These are phyloP conservation scores for Apodemia mormo DNA, from an alignment of 2,888 invertebrate genomes.

Conservation along the genomic window DNA sequence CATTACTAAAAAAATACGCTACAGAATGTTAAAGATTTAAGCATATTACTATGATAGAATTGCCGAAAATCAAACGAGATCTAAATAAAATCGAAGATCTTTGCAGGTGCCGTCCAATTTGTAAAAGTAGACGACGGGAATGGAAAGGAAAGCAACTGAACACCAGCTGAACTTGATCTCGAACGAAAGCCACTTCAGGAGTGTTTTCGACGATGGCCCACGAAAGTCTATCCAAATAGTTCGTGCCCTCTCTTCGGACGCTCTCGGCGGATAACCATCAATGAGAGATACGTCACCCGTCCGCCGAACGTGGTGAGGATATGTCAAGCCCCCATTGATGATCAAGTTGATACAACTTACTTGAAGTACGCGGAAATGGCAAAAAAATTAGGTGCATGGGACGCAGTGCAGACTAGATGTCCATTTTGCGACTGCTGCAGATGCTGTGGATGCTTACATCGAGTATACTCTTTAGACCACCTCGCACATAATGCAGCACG, in stretches of 20 bases:
- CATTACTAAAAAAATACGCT: background rate
- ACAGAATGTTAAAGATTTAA: background rate
- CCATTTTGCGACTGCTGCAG: slow-evolving; percentile 53
- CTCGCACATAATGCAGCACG: slow-evolving; percentile 46
- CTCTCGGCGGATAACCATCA: slow-evolving; percentile 43
- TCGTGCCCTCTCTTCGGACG: slow-evolving; percentile 55
- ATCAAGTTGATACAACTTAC: slow-evolving; percentile 53
- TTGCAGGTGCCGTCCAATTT: slow-evolving; percentile 56
- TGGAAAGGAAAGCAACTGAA: slow-evolving; percentile 52
- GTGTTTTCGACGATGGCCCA: slow-evolving; percentile 54
- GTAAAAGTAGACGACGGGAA: slow-evolving; percentile 53
- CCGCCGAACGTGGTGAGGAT: slow-evolving; percentile 48
- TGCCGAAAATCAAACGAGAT: slow-evolving; percentile 21
- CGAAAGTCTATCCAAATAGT: slow-evolving; percentile 57
- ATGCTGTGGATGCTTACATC: slow-evolving; percentile 51
- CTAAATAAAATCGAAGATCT: slow-evolving; percentile 7
- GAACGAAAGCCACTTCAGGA: slow-evolving; percentile 50
- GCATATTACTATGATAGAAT: slow-evolving; percentile 18
- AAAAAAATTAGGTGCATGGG: slow-evolving; percentile 54
- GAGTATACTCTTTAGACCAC: slow-evolving; percentile 50
- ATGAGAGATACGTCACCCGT: slow-evolving; percentile 37
- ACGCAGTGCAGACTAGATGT: slow-evolving; percentile 50
- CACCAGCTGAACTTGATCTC: slow-evolving; percentile 53
- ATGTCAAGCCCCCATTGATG: slow-evolving; percentile 58
- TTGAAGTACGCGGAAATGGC: slow-evolving; percentile 51